Percentiles rank a stretch among this genome's conserved stretches.
Evolutionary conservation across 2,888 invertebrate genomes (phyloP).

Genomic region (Acholoe squamosa): DNA sequence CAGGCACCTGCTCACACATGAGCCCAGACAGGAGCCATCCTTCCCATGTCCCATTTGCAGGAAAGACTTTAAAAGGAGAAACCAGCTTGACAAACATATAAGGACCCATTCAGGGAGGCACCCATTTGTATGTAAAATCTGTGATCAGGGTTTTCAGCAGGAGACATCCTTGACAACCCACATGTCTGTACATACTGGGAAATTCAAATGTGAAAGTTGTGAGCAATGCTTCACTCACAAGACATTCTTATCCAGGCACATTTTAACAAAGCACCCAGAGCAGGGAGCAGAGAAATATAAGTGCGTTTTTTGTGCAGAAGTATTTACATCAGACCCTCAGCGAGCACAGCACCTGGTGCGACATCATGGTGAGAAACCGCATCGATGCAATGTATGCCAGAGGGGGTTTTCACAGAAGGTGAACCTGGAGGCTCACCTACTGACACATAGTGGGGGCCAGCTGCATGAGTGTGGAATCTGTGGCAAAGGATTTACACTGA

Average conservation of each 20-base stretch:
- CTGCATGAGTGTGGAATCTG: not conserved
- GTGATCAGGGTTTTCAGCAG: not conserved
- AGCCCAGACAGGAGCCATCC: not conserved
- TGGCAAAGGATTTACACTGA: not conserved
- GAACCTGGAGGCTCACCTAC: not conserved
- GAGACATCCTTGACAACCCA: not conserved
- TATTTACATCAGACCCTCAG: too few species aligned
- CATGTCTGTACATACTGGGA: not conserved
- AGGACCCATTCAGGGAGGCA: not conserved
- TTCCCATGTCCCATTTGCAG: not conserved
- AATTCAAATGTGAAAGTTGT: not conserved
- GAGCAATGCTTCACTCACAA: not conserved
- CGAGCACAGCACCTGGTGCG: too few species aligned
- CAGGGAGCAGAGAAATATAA: not conserved
- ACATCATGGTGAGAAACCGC: not conserved
- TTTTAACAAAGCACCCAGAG: not conserved
- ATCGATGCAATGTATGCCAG: not conserved
- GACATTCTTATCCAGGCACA: not conserved
- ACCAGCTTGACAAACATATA: not conserved
- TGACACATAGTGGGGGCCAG: not conserved
- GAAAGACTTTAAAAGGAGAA: not conserved
- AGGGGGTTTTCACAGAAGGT: not conserved
- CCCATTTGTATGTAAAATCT: not conserved
- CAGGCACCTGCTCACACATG: not conserved
- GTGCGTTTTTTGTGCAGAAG: not conserved